phyloP scores from a whole-genome alignment of 92 coral and sea anemone species.

The Anthopleura xanthogrammica region DNA sequence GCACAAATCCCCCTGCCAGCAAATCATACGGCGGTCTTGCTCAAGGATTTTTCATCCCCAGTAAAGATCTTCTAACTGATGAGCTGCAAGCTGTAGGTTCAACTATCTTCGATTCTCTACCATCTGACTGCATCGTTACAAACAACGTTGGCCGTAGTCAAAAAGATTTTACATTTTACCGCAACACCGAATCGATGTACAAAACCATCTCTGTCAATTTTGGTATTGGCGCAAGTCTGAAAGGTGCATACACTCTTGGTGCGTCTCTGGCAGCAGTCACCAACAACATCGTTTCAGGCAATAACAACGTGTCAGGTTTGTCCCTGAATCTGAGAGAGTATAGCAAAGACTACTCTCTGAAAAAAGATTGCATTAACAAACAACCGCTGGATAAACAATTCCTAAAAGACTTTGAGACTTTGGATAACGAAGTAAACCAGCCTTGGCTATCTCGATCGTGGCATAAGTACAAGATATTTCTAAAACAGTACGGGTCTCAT shows the following conservation, averaged over 20 bases:
- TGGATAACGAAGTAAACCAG: neutral
- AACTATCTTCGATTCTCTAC: slow-evolving; percentile 25
- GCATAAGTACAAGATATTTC: slow-evolving; percentile 34
- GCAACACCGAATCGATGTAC: slow-evolving; percentile 42
- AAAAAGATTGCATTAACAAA: slow-evolving; percentile 47
- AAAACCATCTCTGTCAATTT: slow-evolving; percentile 31
- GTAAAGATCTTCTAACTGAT: slow-evolving; percentile 39
- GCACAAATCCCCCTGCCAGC: too few species aligned
- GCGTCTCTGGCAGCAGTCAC: slow-evolving; percentile 45
- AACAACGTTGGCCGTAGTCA: slow-evolving; percentile 5
- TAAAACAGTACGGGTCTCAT: slow-evolving; percentile 56
- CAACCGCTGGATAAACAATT: neutral
- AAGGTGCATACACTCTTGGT: slow-evolving; percentile 41
- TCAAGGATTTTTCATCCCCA: slow-evolving; percentile 52
- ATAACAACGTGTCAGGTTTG: slow-evolving; percentile 31
- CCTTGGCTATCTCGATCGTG: slow-evolving; percentile 44
- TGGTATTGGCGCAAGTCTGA: slow-evolving; percentile 24
- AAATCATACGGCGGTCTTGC: slow-evolving; percentile 32
- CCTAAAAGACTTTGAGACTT: slow-evolving; percentile 32
- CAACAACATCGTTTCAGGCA: slow-evolving; percentile 41
- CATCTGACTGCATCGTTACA: slow-evolving; percentile 8
- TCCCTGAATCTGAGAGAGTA: slow-evolving; percentile 31
- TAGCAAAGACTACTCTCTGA: slow-evolving; percentile 12
- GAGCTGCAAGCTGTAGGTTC: slow-evolving; percentile 33
- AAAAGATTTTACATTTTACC: slow-evolving; percentile 17